phyloP scores from a whole-genome alignment of 2,888 invertebrate species.

The Deladenus siricidicola region DNA sequence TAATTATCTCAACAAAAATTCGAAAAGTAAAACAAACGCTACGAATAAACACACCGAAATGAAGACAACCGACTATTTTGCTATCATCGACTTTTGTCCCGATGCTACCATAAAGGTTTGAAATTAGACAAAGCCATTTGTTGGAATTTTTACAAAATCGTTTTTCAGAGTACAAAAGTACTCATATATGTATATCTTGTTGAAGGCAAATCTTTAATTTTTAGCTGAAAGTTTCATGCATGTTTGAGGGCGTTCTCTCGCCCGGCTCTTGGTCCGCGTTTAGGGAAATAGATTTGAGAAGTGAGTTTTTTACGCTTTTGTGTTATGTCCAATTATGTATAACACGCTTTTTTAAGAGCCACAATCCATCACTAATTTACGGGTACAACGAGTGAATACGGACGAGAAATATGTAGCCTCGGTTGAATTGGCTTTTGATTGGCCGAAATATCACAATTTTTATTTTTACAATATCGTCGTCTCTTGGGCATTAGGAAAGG shows the following conservation, averaged over 20 bases:
- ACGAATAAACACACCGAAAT: too few species aligned
- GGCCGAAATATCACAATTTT: slow-evolving; percentile 36
- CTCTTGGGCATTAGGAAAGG: slow-evolving; percentile 39
- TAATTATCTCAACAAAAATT: too few species aligned
- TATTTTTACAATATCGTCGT: slow-evolving; percentile 41
- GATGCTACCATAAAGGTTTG: slow-evolving; percentile 28
- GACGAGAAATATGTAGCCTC: slow-evolving; percentile 48
- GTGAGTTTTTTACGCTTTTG: slow-evolving; percentile 21
- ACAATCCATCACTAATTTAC: slow-evolving; percentile 32
- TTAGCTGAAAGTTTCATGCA: slow-evolving; percentile 39
- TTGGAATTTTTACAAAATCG: too few species aligned
- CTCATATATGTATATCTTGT: too few species aligned
- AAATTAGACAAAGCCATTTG: not conserved
- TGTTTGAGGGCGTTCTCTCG: slow-evolving; percentile 44
- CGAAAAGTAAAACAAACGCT: too few species aligned
- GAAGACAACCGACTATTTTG: not conserved
- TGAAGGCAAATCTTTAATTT: not conserved
- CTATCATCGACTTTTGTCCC: not conserved
- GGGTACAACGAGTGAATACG: slow-evolving; percentile 30
- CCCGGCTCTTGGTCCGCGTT: slow-evolving; percentile 48
- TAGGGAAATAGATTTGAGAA: slow-evolving; percentile 40
- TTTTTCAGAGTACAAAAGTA: too few species aligned
- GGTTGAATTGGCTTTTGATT: slow-evolving; percentile 37
- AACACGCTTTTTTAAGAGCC: slow-evolving; percentile 34
- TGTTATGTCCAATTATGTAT: not conserved